Evolutionary conservation across 37 sponge, comb jelly and placozoan genomes (phyloP).

Genomic region (Chondrosia reniformis): DNA sequence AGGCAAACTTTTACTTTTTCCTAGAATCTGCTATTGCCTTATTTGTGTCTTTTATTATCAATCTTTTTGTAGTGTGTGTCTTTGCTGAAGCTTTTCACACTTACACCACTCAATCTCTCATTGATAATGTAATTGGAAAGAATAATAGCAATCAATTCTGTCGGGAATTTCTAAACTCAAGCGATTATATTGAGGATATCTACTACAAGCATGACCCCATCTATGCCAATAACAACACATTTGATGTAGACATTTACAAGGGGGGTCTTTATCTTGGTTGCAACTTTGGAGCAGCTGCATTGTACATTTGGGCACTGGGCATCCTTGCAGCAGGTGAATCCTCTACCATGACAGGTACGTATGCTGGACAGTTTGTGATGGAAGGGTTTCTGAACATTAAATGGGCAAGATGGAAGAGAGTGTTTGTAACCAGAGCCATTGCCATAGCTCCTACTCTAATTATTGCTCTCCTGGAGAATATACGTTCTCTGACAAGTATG

Average conservation of each 20-base stretch:
- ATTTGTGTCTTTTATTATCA: constrained; percentile 79
- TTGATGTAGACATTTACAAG: constrained; percentile 50
- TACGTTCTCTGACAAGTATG: constrained; percentile 59
- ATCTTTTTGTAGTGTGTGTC: constrained; percentile 88
- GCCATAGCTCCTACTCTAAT: constrained; percentile 84
- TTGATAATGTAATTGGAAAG: background rate
- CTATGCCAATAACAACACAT: background rate
- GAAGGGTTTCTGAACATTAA: constrained; percentile 89
- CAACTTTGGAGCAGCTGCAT: constrained; percentile 33
- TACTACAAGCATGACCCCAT: constrained; percentile 25
- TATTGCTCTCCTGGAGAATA: constrained; percentile 59
- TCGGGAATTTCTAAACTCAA: constrained; percentile 1
- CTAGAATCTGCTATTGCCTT: constrained; percentile 82
- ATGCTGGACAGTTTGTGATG: constrained; percentile 99
- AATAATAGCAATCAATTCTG: background rate
- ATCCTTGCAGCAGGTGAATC: constrained; percentile 92
- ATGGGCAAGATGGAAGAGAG: constrained; percentile 92
- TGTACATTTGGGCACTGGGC: constrained; percentile 90
- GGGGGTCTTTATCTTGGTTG: constrained; percentile 69
- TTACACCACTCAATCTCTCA: background rate
- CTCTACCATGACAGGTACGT: constrained; percentile 98
- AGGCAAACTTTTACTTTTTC: constrained; percentile 72
- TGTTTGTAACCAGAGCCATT: constrained; percentile 78
- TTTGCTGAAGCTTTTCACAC: constrained; percentile 75
- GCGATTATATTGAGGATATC: constrained; percentile 41